Evolutionary conservation across 2,888 invertebrate species (phyloP).

Genomic region (Hirtodrosophila cameraria): DNA sequence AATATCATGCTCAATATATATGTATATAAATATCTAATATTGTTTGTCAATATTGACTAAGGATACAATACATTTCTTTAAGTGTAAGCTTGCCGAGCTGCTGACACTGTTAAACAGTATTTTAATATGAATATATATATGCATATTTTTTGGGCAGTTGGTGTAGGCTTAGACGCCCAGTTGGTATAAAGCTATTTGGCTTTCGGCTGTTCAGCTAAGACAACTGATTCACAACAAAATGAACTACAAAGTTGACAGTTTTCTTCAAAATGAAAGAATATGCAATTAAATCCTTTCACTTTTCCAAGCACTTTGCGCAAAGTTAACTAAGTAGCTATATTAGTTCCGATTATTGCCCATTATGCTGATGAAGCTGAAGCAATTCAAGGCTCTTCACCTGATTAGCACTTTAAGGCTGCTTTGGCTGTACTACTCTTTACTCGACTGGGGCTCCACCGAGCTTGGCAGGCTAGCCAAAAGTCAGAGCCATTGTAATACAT

Average conservation of each 20-base stretch:
- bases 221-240: not conserved
- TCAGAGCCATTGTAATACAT: conserved; percentile 21
- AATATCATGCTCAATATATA: too few relatives aligned
- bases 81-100: conserved; percentile 17
- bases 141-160: not conserved
- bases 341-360: conserved; percentile 28
- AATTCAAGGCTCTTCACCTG: conserved; percentile 33
- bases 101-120: conserved; percentile 41
- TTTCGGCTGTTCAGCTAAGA: not conserved
- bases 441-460: too few relatives aligned
- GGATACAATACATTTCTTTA: too few relatives aligned
- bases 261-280: not conserved
- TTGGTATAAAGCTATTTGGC: conserved; percentile 1
- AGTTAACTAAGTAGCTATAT: conserved; percentile 7
- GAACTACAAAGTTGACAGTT: not conserved
- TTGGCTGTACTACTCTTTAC: too few relatives aligned
- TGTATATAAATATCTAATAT: too few relatives aligned
- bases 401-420: conserved; percentile 48
- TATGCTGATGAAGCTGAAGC: conserved; percentile 15
- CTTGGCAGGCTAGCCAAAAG: not conserved
- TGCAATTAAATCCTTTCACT: conserved; percentile 67
- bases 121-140: too few relatives aligned
- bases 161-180: conserved; percentile 19
- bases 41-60: too few relatives aligned
- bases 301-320: conserved; percentile 19